Evolutionary conservation across 2,797 vertebrate species (phyloP), one percentile per base, ranked within the genome.

Genomic region (Furcifer pardalis): DNA sequence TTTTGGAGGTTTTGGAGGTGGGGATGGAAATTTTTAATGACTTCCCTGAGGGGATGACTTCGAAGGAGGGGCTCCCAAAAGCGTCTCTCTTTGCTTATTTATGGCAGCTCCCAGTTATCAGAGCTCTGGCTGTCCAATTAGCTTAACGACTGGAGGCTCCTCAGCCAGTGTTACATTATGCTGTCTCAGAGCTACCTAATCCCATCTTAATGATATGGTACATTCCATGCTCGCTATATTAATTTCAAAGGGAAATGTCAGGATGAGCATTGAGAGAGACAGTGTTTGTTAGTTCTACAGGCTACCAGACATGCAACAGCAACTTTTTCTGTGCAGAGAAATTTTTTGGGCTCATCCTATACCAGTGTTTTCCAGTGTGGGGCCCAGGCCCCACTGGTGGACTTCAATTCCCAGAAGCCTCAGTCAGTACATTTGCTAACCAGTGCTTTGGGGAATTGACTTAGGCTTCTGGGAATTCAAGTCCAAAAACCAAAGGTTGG

Each of bases 171-270:
- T 86, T 81, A 76, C 84, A 42, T 82, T 82, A 82, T 82, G 79
- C 84, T 82, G 84, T 82, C 84, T 86, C 79, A 77, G 79, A 77
- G 74, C 79, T 77, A 77, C 82, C 32, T 86, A 86, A 86, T 86
- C 79, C 84, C 79, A 77, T 77, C 84, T 82, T 86, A 86, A 86
- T 82, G 84, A 86, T 63, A 86, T 60, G 73, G 84, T 82, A 82
- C 79, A 63, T 82, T 82, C 79, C 84, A 35, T 82, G 27, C 68
- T 42, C 32, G 2, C 73, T 77, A 82, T 86, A 86, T 86, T 86
- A 82, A 82, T 86, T 86, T 86, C 84, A 86, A 86, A 82, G 84
- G 79, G 84, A 86, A 81, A 81, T 82, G 52, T 82, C 84, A 72
- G 65, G n/a, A 37, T 52, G 65, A 25, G 42, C 40, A 44, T 49